Evolutionary conservation across 2,797 vertebrate genomes (phyloP), one percentile per base, ranked within the genome.

Genomic region (Cygnus olor): DNA sequence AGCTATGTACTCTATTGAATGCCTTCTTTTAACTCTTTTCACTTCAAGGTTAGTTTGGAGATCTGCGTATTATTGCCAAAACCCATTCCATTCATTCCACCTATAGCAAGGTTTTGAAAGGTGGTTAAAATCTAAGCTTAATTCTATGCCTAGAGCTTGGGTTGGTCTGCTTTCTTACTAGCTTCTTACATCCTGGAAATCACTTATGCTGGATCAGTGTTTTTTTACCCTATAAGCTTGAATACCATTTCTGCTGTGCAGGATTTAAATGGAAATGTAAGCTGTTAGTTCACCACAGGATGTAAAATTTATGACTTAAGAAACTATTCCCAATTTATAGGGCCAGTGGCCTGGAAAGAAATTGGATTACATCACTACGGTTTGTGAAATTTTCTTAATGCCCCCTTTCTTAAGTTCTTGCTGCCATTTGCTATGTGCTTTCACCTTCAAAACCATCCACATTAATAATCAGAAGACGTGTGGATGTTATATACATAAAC

Each of bases 71-170:
- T 76, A 71, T 71, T 27, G 12, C 9, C 1, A 2, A 11, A 15
- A 6, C 4, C 4, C 47, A 6, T 9, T 5, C 68, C 63, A 18
- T 3, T 78, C 2, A 21, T 11, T 18, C 9, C 4, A 45, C 4
- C 3, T 36, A 16, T 32, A n/a, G 11, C 10, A 81, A 64, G 4
- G 2, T 1, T 89, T 57, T 65, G 45, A 91, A 84, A 87, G 3
- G 13, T 57, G 7, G 16, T 34, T 73, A n/a, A 58, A 73, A 42
- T 42, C 19, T 42, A 30, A 30, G 28, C 16, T 54, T 18, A 64
- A 30, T 19, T 28, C 38, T 42, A 20, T 12, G 16, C 2, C 21
- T 51, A 18, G 11, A 1, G 0, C 11, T 74, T 66, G 10, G 11
- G 30, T 57, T n/a, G 22, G 16, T 34, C 53, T 73, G 25, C 53